Evolutionary conservation across 2,888 invertebrate genomes (phyloP).

Genomic region (Ariolimax columbianus): DNA sequence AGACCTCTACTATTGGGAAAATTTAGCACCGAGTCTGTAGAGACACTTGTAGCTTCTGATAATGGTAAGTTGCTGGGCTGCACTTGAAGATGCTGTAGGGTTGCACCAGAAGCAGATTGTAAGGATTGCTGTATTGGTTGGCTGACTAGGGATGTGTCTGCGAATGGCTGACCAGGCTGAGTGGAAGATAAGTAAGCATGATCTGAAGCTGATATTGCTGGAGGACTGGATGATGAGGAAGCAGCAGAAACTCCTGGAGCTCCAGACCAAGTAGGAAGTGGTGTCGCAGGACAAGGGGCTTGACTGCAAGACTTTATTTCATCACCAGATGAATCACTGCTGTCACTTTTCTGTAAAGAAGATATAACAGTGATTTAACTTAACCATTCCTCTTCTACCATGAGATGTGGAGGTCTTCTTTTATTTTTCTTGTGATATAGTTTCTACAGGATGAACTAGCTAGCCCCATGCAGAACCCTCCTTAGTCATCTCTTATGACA

Average conservation of each 20-base stretch:
- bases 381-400: no score
- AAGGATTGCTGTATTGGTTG: background rate
- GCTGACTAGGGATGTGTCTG: background rate
- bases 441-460: no score
- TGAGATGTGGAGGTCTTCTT: no score
- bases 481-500: no score
- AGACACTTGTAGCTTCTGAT: background rate
- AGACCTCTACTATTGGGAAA: background rate
- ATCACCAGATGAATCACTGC: slow-evolving; percentile 25
- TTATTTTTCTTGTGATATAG: no score
- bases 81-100: background rate
- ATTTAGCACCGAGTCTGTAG: background rate
- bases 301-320: background rate
- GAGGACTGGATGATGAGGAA: background rate
- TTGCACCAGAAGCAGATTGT: background rate
- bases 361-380: no score
- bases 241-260: background rate
- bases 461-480: no score
- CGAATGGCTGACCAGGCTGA: background rate
- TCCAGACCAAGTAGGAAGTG: background rate
- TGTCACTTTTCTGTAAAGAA: slow-evolving; percentile 11
- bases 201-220: background rate
- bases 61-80: background rate
- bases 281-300: background rate
- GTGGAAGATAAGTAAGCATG: background rate